These are phyloP conservation scores for Mesocricetus auratus DNA, from an alignment of 2,113 vertebrate species.

Conservation along the genomic window DNA sequence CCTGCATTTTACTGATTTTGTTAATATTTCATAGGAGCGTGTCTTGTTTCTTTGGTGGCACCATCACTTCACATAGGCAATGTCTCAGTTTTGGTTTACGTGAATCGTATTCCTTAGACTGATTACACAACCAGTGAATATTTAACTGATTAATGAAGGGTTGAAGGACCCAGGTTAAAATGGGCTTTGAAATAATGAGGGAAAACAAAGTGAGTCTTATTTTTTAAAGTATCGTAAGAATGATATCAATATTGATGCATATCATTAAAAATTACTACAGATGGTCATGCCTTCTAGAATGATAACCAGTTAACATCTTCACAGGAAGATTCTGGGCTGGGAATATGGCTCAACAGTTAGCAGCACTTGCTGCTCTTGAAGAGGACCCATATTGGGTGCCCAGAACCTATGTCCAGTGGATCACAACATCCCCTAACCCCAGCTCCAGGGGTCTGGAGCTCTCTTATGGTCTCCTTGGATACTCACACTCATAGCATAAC, in stretches of 20 bases:
- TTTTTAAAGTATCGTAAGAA: neutral
- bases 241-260: neutral
- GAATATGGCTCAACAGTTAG: neutral
- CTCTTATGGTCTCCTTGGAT: neutral
- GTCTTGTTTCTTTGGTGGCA: neutral
- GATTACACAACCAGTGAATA: neutral
- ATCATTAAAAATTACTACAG: neutral
- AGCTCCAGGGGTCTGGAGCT: neutral
- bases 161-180: neutral
- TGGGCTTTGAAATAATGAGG: neutral
- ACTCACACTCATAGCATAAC: too few species aligned
- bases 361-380: neutral
- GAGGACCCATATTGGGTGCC: neutral
- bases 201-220: neutral
- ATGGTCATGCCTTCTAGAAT: neutral
- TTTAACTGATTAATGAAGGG: neutral
- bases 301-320: neutral
- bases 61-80: neutral
- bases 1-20: slow-evolving; percentile 7
- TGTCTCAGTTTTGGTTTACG: neutral
- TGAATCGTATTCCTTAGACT: slow-evolving; percentile 1
- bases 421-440: neutral
- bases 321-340: neutral
- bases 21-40: neutral
- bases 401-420: too few species aligned